Evolutionary conservation across 2,888 invertebrate species (phyloP).

Genomic region (Thysanoteuthis rhombus): DNA sequence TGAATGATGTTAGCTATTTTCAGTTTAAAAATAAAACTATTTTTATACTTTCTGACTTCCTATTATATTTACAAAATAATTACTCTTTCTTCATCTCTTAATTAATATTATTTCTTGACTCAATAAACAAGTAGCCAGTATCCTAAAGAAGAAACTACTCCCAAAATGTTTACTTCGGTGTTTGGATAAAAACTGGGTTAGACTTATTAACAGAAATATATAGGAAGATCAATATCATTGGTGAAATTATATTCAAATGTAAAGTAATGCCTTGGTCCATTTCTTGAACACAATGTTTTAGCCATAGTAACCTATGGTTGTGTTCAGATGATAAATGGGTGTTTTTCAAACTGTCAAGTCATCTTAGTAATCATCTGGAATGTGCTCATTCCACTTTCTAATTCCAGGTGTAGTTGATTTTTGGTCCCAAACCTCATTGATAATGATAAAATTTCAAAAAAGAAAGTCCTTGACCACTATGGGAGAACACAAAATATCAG

Average conservation of each 20-base stretch:
- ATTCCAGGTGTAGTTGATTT: no score
- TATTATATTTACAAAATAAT: not conserved
- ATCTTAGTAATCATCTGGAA: no score
- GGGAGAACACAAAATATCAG: no score
- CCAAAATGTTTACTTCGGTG: not conserved
- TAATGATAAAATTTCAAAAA: no score
- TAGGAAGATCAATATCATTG: not conserved
- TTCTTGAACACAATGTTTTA: no score
- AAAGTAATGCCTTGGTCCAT: no score
- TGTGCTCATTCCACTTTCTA: no score
- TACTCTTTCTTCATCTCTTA: not conserved
- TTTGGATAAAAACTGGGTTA: not conserved
- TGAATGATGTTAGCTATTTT: not conserved
- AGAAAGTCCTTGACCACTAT: no score
- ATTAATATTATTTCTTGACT: not conserved
- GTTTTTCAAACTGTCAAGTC: no score
- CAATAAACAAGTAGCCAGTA: not conserved
- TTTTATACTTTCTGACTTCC: constrained; percentile 12
- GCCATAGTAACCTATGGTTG: no score
- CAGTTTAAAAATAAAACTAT: not conserved
- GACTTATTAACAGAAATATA: not conserved
- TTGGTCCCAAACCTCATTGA: no score
- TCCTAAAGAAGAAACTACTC: not conserved
- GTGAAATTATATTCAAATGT: not conserved
- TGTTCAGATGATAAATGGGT: no score